Evolutionary conservation across 2,113 vertebrate genomes (phyloP).

Genomic region (Myrmophylax atrothorax): DNA sequence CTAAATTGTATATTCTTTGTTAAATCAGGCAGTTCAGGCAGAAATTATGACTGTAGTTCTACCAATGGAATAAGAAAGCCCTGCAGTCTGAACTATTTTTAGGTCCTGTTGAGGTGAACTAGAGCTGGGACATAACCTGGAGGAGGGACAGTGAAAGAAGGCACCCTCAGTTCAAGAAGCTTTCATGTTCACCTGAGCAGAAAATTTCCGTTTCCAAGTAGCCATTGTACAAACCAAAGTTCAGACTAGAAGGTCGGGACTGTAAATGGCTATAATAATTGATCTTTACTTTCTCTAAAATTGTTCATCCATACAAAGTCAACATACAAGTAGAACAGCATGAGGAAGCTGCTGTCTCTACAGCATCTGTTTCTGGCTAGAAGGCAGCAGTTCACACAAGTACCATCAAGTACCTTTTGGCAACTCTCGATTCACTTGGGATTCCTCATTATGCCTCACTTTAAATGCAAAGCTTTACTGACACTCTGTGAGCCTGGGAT

Average conservation of each 20-base stretch:
- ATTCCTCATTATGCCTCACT: neutral
- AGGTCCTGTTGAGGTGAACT: neutral
- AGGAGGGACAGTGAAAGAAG: neutral
- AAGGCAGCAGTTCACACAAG: neutral
- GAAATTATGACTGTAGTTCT: neutral
- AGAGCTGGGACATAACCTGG: neutral
- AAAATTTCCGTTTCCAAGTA: neutral
- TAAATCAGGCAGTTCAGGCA: neutral
- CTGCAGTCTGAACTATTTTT: neutral
- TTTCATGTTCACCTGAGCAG: neutral
- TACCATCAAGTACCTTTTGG: neutral
- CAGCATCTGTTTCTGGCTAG: neutral
- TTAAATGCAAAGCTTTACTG: neutral
- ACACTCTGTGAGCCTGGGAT: neutral
- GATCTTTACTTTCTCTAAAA: neutral
- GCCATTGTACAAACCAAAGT: neutral
- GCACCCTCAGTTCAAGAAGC: neutral
- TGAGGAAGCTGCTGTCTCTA: neutral
- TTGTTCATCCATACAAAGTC: neutral
- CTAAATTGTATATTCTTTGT: neutral
- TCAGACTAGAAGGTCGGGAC: neutral
- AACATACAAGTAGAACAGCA: neutral
- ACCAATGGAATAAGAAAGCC: neutral
- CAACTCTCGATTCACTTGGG: neutral
- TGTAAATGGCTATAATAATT: neutral